Evolutionary conservation across 92 coral and sea anemone genomes (phyloP), one percentile per base, ranked within the genome.

Genomic region (Epizoanthus rinbou): DNA sequence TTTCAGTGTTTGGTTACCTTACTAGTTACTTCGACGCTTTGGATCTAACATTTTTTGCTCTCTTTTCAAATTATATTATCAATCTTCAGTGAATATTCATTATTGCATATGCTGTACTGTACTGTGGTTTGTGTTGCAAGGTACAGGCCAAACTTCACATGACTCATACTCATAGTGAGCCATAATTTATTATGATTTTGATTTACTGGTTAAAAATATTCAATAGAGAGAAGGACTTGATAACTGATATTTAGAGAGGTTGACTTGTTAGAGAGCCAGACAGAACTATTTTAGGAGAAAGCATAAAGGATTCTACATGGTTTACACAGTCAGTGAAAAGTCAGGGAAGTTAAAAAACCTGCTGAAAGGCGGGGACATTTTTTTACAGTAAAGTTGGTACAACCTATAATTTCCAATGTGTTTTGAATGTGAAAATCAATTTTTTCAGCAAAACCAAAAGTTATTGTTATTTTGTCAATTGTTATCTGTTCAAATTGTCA

Each of bases 181-280:
- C 50, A 68, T 63, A 59, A 65, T 65, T 21, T 10, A 10, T 68
- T 5, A 65, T 65, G 23, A 6, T 6, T 68, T 3, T 68, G 73
- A 68, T 33, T 28, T 68, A 5, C 50, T 68, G 73, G 73, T 68
- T 9, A 66, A 66, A 24, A 66, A 66, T 66, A 66, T 66, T 66
- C 71, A 15, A 8, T 67, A 10, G 73, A 68, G 53, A 68, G 73
- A 68, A 28, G 73, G 52, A 68, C 73, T 68, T 68, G 52, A 68
- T 35, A 68, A 68, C 73, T 68, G 73, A 68, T 33, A 69, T 69
- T 69, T 69, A 69, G 74, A 69, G 74, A 69, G 74, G 10, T 69
- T 69, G 74, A 69, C 74, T 69, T 69, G 74, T 69, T 69, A 69
- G 52, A 69, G 74, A 69, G 74, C 74, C 74, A 69, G 74, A 69